Conservation (phyloP, 2,113 vertebrate genomes). For the Pseudonaja textilis region DNA sequence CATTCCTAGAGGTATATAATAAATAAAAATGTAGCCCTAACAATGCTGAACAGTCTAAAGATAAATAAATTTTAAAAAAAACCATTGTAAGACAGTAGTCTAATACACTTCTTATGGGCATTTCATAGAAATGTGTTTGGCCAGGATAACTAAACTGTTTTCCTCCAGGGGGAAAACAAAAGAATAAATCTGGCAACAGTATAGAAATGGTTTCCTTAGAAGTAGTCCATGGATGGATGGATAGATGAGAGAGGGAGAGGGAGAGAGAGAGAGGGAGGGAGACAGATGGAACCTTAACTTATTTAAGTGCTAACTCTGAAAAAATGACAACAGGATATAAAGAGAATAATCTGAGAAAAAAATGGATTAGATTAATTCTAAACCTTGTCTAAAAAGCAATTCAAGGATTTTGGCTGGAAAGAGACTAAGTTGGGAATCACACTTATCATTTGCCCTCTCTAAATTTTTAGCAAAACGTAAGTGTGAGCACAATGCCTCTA, state of each 20-base stretch:
- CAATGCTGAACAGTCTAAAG: background rate
- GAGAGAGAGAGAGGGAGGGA: too few relatives aligned
- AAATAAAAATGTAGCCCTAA: background rate
- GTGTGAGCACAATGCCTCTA: background rate
- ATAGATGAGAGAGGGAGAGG: accelerated
- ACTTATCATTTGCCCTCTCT: background rate
- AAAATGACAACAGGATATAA: background rate
- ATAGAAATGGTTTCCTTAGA: background rate
- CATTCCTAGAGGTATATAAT: background rate
- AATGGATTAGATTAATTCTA: background rate
- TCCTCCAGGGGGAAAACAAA: background rate
- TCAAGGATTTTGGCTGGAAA: background rate
- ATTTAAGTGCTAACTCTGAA: background rate
- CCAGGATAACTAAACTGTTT: background rate
- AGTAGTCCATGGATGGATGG: too few relatives aligned
- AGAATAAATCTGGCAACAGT: background rate
- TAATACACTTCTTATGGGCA: background rate
- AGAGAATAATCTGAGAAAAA: background rate
- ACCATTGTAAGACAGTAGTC: background rate
- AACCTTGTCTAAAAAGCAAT: background rate
- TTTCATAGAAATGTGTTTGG: background rate
- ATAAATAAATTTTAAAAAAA: background rate
- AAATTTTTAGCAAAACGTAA: accelerated
- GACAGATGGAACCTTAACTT: background rate
- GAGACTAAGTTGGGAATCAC: background rate